A percentile compares a stretch with the other conserved stretches of the same genome.
Conservation (phyloP, 1,140 invertebrate species). For the Wasmannia auropunctata region DNA sequence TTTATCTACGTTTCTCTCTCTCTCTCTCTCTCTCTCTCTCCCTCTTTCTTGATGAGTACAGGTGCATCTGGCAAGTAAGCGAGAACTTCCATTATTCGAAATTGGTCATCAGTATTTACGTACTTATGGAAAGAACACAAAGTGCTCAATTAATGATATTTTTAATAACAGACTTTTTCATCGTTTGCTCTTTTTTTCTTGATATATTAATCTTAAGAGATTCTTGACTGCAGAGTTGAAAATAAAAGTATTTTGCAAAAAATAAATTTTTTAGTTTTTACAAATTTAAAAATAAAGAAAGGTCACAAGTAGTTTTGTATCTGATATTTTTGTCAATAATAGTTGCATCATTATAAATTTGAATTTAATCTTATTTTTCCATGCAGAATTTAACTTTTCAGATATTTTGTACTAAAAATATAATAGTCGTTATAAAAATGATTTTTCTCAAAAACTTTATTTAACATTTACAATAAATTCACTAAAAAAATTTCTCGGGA, state of each 20-base stretch:
- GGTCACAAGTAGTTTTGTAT: neutral
- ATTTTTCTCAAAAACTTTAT: neutral
- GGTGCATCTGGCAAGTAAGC: neutral
- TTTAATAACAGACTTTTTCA: neutral
- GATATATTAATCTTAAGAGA: neutral
- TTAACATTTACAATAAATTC: neutral
- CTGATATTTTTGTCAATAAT: neutral
- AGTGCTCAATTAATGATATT: neutral
- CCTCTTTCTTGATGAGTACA: constrained; percentile 6
- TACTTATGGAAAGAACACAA: neutral
- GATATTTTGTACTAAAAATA: neutral
- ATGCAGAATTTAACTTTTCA: neutral
- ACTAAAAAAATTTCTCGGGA: neutral
- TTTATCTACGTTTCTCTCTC: neutral
- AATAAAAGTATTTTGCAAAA: neutral
- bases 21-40: too few species aligned
- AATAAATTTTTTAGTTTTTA: neutral
- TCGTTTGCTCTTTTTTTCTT: neutral
- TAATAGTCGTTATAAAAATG: neutral
- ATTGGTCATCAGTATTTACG: neutral
- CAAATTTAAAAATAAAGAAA: neutral
- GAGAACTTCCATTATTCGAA: neutral
- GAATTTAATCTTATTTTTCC: neutral
- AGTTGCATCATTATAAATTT: neutral
- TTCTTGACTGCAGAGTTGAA: neutral